Base-by-base conservation (phyloP, 2,113 vertebrate species). In the Ciconia boyciana region DNA sequence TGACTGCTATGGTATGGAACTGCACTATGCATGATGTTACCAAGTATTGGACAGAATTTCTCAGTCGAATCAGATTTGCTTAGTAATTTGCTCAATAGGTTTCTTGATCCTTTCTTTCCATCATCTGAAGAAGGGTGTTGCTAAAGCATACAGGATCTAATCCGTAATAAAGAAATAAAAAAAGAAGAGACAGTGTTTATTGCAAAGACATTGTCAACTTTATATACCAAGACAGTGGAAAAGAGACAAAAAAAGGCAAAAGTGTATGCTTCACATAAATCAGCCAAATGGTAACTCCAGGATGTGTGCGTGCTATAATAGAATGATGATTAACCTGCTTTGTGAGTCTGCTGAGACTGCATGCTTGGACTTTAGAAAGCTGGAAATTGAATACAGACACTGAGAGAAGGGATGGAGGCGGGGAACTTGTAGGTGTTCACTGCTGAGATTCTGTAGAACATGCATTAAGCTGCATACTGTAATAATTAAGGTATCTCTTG, bases 401-500 rank as follows among this genome's bases (percentile, higher is more conserved):
- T 74, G 60, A 89, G 84, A 78, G 61, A 78, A 92, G 41, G 9
- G 64, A 34, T 4, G 3, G 32, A 85, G 58, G 21, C 39, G 28
- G 14, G 13, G 54, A 60, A 83, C 75, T 78, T 75, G 55, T 88
- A 94, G 91, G 84, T 97, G 86, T 93, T 97, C 87, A 60, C 49
- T 74, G 34, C 43, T 84, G 94, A 78, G 57, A 96, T 93, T 68
- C 71, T 94, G 48, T 62, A 92, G 76, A 96, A 85, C 54, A 77
- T 55, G 44, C 52, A 79, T 92, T 96, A 96, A 97, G 87, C 5
- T 90, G 11, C 90, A 95, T 75, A 68, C 70, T 96, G 75, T 89
- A 97, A 95, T 96, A 96, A 96, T 97, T 96, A 97, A 96, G 83
- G 41, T 48, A 88, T 92, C 82, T 89, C 75, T 98, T 97, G 87